A percentile compares a stretch with the other conserved stretches of the same genome.
phyloP scores from a whole-genome alignment of 2,113 vertebrate species.

The Eublepharis macularius region DNA sequence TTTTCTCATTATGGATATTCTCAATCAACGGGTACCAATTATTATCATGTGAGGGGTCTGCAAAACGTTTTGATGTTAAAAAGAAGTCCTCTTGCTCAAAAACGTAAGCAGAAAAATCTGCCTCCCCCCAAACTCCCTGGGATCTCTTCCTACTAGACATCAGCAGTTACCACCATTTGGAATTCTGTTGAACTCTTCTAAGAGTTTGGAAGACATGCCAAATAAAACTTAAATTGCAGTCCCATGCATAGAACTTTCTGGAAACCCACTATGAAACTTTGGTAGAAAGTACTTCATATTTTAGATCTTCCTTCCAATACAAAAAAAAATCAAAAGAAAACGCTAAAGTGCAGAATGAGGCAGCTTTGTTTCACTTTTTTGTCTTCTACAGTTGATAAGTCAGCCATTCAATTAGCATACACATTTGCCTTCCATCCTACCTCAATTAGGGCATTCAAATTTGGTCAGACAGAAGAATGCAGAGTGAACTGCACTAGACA shows the following conservation, averaged over 20 bases:
- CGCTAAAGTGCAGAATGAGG: slow-evolving; percentile 44
- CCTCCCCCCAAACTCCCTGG: slow-evolving; percentile 49
- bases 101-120: slow-evolving; percentile 35
- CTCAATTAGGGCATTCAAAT: slow-evolving; percentile 59
- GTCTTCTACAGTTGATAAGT: slow-evolving; percentile 54
- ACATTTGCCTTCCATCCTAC: slow-evolving; percentile 54
- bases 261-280: background rate
- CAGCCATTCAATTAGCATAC: slow-evolving; percentile 50
- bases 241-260: background rate
- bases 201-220: slow-evolving; percentile 7
- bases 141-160: slow-evolving; percentile 63
- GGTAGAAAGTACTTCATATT: background rate
- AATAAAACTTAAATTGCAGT: slow-evolving; percentile 4
- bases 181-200: slow-evolving; percentile 27
- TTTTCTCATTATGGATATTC: no score
- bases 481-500: slow-evolving; percentile 62
- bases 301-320: background rate
- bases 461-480: slow-evolving; percentile 69
- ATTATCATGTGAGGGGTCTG: no score
- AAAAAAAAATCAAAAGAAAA: slow-evolving; percentile 8
- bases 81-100: no score
- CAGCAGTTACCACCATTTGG: slow-evolving; percentile 60
- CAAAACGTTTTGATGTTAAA: no score
- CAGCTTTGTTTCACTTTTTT: slow-evolving; percentile 49
- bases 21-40: no score